Base-by-base conservation (phyloP, 2,888 invertebrate genomes). In the Drosophila emarginata region DNA sequence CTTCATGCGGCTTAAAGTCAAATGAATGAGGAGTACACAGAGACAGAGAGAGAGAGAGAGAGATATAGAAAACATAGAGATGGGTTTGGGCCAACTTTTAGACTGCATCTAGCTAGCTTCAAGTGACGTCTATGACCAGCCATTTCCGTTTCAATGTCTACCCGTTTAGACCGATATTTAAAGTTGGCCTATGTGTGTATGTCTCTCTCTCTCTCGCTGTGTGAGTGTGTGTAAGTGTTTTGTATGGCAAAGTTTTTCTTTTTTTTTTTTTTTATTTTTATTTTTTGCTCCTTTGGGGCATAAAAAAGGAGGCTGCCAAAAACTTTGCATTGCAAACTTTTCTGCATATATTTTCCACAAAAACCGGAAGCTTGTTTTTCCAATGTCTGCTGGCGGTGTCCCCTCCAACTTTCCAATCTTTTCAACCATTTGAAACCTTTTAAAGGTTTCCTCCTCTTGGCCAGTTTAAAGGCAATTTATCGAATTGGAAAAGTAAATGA, bases 391-490 rank as follows among this genome's bases (percentile, higher is more conserved):
- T 80, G 76, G 76, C 67, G 76, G 64, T 63, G 4, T 6, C 26
- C n/a, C 21, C n/a, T 7, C 23, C 37, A 5, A n/a, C 11, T 21
- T 11, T 7, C 14, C 37, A 15, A 63, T 60, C 28, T 51, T 52
- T 51, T 12, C 15, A 15, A 12, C 26, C 9, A 26, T 50, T 28
- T 11, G 32, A 32, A 45, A 14, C 45, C 45, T 45, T 45, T 45
- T 45, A 45, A 45, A 45, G 45, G 18, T 45, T 45, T 21, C 45
- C 21, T 45, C 15, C 14, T 15, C 15, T 45, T 45, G 40, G 37
- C 40, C 40, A 18, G 40, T 84, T 81, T 88, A 87, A 87, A 80
- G 80, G 89, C 80, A 85, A 88, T 82, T 88, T 85, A 85, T 85
- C 82, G 88, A 87, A 80, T 87, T 78, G 82, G 70, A 76, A 76